phyloP scores from a whole-genome alignment of 1,140 invertebrate genomes.

The Hydropsyche tenuis region DNA sequence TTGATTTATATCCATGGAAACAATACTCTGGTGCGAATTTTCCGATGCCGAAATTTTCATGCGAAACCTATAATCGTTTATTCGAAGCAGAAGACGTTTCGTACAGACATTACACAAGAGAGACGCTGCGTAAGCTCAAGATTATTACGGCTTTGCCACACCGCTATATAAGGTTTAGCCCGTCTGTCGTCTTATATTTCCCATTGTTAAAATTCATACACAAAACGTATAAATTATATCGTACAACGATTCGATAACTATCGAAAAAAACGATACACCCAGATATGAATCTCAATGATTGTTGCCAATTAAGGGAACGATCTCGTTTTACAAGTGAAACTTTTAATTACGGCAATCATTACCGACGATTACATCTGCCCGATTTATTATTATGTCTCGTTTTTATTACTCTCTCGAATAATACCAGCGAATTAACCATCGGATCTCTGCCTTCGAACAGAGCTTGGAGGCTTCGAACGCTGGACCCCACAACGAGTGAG shows the following conservation, averaged over 20 bases:
- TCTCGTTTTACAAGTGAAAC: background rate
- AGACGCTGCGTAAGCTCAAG: conserved; percentile 21
- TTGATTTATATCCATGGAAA: too few species aligned
- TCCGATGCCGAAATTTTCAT: background rate
- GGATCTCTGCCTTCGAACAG: too few species aligned
- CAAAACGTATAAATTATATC: background rate
- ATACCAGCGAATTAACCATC: too few species aligned
- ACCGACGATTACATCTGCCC: background rate
- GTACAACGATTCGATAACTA: background rate
- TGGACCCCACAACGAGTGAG: background rate
- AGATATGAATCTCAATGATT: background rate
- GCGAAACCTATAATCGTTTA: background rate
- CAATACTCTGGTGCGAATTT: background rate
- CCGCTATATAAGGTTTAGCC: background rate
- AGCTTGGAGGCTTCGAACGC: too few species aligned
- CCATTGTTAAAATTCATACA: conserved; percentile 16
- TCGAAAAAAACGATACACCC: background rate
- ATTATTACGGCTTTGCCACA: conserved; percentile 24
- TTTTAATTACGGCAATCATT: conserved; percentile 23
- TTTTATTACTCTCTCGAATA: background rate
- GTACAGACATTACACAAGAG: conserved; percentile 11
- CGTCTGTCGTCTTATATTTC: conserved; percentile 10
- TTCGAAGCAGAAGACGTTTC: conserved; percentile 7
- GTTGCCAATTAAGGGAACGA: background rate
- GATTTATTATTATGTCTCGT: conserved; percentile 12